Evolutionary conservation across 2,888 invertebrate species (phyloP), one percentile per base, ranked within the genome.

Genomic region (Lasioglossum figueresi): DNA sequence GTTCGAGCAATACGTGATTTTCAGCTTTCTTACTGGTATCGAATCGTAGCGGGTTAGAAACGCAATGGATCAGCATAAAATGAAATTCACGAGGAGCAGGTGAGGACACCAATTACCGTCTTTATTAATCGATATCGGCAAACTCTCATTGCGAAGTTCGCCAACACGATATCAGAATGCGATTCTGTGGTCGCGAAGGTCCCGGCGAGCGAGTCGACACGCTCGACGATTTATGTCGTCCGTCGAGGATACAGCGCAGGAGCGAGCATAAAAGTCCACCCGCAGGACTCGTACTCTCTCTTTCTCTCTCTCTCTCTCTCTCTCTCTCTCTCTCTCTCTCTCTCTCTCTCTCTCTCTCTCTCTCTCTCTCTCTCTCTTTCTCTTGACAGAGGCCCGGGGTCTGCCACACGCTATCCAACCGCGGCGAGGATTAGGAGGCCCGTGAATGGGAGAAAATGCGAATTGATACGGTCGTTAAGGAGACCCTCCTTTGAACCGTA

Each of bases 381-480:
- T 81, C 75, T 76, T 68, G 81, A 81, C 86, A 75, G 59, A 76
- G 70, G 16, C 63, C 59, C 48, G 43, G 63, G 19, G 76, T 43
- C 56, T 68, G 68, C 76, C 34, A 77, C 82, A 82, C 81, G 84
- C n/a, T 83, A 85, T 84, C 77, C 86, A 80, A 71, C 52, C 81
- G 85, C 68, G 83, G 74, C 73, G 85, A 89, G 91, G 92, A 92
- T 92, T 92, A 92, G 91, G 90, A 88, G 88, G 63, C 82, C 84
- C 87, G 81, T 91, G 91, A 91, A 92, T 92, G 87, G 91, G 85
- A 91, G 91, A 90, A 92, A 92, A 92, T 92, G 89, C 92, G 92
- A 92, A 92, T 92, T 92, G 92, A 92, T 92, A 91, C 89, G 91
- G 92, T 91, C 92, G 89, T 89, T 92, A 89, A 91, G 91, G 88